Evolutionary conservation across 2,888 invertebrate species (phyloP), one percentile per base, ranked within the genome.

Genomic region (Fragum fragum): DNA sequence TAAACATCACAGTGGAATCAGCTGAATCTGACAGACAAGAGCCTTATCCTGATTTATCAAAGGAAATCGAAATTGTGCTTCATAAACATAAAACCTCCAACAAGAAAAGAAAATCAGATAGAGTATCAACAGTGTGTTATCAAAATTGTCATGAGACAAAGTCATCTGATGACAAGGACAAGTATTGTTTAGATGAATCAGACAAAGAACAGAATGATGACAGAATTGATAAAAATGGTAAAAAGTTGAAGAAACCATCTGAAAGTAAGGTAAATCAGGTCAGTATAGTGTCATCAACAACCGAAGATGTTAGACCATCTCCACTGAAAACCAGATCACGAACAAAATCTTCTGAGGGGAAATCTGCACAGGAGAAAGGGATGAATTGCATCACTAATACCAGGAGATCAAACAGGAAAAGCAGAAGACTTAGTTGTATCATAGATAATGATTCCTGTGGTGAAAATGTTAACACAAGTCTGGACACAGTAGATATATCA

Each of bases 1-100:
- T 16, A 47, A 47, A 47, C 14, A 14, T 3, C 5, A 18, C n/a
- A 18, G 47, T 9, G n/a, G 66, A 66, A 23, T 66, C 66, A 11
- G 23, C 14, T 6, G n/a, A 11, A 26, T 66, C 66, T 9, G 63
- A 63, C 32, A 42, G 1, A 23, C 16, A 55, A 36, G 21, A 71
- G 23, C n/a, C 72, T 21, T 42, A 68, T 72, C n/a, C 32, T 21
- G 55, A 73, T 26, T 28, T 79, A n/a, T 36, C 76, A 28, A 26
- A 73, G 18, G 73, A 79, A 29, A 68, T 79, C 1, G 73, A 47
- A 32, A 23, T 59, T 29, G 55, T 77, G 21, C 52, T 80, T 6
- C 29, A 75, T 47, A 61, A 21, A 66, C 21, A 18, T 42, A 66
- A 23, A 42, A 23, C 23, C 9, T 26, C 66, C 14, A 18, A 16